Base-by-base conservation (phyloP, 2,888 invertebrate genomes). In the Agrotis exclamationis region DNA sequence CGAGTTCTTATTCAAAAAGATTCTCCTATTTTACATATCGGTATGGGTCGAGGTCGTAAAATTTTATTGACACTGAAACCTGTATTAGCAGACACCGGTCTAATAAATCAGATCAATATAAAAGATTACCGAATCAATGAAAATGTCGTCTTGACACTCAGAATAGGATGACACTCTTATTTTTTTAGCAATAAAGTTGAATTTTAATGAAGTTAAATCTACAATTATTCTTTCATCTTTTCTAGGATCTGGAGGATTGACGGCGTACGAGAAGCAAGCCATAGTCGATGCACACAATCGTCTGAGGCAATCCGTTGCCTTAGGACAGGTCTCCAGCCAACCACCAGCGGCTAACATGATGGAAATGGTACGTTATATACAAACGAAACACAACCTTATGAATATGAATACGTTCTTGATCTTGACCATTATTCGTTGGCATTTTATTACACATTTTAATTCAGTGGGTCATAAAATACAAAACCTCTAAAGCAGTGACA, bases 321-420 rank as follows among this genome's bases (percentile, higher is more conserved):
- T 98, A 84, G 98, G 98, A 60, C 97, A 97, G 89, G 97, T 98
- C 86, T 96, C 97, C 82, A 96, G 96, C 80, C 98, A 98, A 88
- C 98, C 98, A 24, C 97, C 98, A 66, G 98, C 98, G 39, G 97
- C 98, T 85, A 98, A 98, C 93, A 98, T 98, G 98, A 97, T 97
- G 95, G 98, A 98, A 96, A 97, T 98, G 97, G 98, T 98, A 94
- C 93, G 96, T 83, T 39, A 68, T n/a, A 59, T 28, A 51, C 22
- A 60, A 54, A 24, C 59, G 13, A 59, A 65, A 50, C 24, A 68
- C 50, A 53, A 28, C 16, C 51, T 62, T 39, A 68, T 73, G 45
- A 79, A 85, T 73, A 74, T 70, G 22, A 33, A 84, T 72, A 59
- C 28, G 73, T 78, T 69, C 69, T 82, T 82, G 84, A 82, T 76